A percentile compares a stretch with the other conserved stretches of the same genome.
These are phyloP conservation scores for Lasioglossum oenotherae DNA, from an alignment of 2,888 invertebrate genomes.

Conservation along the genomic window DNA sequence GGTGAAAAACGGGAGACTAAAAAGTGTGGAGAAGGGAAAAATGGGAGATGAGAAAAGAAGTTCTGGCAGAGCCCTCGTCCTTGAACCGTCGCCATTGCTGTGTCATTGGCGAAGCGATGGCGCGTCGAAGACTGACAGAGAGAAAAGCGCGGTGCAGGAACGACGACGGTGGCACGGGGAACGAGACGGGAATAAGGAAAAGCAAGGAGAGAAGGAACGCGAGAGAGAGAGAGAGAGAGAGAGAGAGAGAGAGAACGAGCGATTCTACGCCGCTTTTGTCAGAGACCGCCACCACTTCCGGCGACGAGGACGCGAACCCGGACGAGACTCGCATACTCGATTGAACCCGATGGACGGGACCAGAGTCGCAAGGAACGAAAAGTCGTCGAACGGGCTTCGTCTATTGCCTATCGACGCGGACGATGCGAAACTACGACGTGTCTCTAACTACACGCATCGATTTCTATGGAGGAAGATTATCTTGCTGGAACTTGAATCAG, in stretches of 20 bases:
- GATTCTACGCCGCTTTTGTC: constrained; percentile 63
- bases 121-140: constrained; percentile 48
- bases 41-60: constrained; percentile 20
- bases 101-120: constrained; percentile 58
- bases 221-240: background rate
- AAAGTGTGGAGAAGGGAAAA: background rate
- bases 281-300: constrained; percentile 69
- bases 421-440: background rate
- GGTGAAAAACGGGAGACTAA: constrained; percentile 13
- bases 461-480: background rate
- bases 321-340: constrained; percentile 69
- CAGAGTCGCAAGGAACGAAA: background rate
- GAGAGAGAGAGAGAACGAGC: constrained; percentile 11
- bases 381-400: background rate
- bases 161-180: background rate
- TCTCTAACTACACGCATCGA: background rate
- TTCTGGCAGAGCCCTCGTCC: constrained; percentile 53
- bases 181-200: constrained; percentile 19
- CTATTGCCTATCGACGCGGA: background rate
- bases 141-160: constrained; percentile 14
- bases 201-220: background rate
- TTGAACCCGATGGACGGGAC: constrained; percentile 25
- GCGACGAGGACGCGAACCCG: constrained; percentile 63
- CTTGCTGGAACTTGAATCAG: background rate
- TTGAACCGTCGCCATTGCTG: constrained; percentile 63